These are phyloP conservation scores for Eupithecia centaureata DNA, from an alignment of 2,888 invertebrate species.

Conservation along the genomic window DNA sequence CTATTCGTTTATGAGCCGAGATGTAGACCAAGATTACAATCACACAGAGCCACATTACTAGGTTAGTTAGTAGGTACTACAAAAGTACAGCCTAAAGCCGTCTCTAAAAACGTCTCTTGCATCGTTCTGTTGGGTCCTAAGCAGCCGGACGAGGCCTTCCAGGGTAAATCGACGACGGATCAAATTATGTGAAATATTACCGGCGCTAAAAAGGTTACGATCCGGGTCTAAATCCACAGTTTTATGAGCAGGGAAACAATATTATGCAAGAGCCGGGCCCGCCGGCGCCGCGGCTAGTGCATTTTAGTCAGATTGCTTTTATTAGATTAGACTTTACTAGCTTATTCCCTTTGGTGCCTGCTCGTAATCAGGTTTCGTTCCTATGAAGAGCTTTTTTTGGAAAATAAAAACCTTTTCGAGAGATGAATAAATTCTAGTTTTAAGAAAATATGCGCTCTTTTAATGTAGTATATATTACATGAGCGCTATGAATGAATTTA, in stretches of 20 bases:
- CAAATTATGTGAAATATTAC: background rate
- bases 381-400: background rate
- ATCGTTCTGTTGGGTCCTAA: background rate
- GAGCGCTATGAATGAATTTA: background rate
- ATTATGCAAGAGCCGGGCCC: background rate
- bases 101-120: background rate
- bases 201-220: conserved; percentile 8
- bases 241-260: conserved; percentile 11
- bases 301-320: background rate
- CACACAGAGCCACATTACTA: background rate
- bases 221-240: conserved; percentile 14
- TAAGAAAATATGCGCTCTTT: background rate
- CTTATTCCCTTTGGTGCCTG: background rate
- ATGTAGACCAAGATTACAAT: background rate
- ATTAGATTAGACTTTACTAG: background rate
- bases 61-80: background rate
- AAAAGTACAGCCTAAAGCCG: too few species aligned
- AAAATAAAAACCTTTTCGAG: background rate
- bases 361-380: background rate
- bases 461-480: too few species aligned
- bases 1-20: background rate
- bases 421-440: background rate
- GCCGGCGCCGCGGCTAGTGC: background rate
- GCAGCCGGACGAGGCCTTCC: background rate
- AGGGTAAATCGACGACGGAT: background rate